Conservation (phyloP, 2,888 invertebrate genomes). For the Chironomus riparius region DNA sequence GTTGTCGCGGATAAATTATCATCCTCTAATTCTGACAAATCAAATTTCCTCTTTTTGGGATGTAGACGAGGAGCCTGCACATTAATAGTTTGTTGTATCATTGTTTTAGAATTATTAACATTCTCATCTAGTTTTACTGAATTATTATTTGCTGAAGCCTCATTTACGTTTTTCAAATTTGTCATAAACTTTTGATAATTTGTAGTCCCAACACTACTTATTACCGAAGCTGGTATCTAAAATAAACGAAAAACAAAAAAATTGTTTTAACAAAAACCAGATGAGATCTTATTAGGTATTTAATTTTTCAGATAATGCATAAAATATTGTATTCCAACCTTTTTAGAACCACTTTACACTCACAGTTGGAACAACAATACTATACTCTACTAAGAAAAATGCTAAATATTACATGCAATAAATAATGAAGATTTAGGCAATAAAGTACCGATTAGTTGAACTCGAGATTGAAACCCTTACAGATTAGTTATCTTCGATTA, state of each 20-base stretch:
- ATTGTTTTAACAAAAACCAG: too few relatives aligned
- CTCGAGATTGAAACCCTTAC: too few relatives aligned
- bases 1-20: constrained; percentile 40
- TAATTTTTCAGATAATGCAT: too few relatives aligned
- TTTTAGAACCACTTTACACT: too few relatives aligned
- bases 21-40: constrained; percentile 68
- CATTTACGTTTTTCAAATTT: too few relatives aligned
- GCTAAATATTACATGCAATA: not conserved
- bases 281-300: too few relatives aligned
- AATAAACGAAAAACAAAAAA: constrained; percentile 32
- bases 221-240: constrained; percentile 51
- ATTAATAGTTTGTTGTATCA: constrained; percentile 47
- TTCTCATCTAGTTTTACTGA: not conserved
- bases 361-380: too few relatives aligned
- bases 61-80: constrained; percentile 47
- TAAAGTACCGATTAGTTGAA: too few relatives aligned
- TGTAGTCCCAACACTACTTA: constrained; percentile 51
- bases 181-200: constrained; percentile 35
- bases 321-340: too few relatives aligned
- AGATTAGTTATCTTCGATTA: too few relatives aligned
- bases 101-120: constrained; percentile 3
- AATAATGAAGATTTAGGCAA: too few relatives aligned
- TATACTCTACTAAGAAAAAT: too few relatives aligned
- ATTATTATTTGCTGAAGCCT: not conserved
- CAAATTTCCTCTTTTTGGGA: constrained; percentile 88